These are phyloP conservation scores for Rhipidura dahli DNA, from an alignment of 2,113 vertebrate species.

Conservation along the genomic window DNA sequence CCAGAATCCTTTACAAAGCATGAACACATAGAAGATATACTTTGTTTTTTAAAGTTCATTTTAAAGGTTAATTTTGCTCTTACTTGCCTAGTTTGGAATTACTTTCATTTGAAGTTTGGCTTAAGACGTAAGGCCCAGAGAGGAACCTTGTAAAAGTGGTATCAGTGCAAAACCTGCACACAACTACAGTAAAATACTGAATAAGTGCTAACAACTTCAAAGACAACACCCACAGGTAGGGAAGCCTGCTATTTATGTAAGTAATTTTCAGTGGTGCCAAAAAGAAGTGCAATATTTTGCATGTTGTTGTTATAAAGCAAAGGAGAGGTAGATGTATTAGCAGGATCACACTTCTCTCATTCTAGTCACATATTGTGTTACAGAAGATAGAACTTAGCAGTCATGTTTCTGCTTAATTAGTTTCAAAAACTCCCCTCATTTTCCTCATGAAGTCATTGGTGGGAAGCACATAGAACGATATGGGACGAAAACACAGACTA, in stretches of 20 bases:
- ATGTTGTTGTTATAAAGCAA: not conserved
- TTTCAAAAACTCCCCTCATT: rapidly evolving
- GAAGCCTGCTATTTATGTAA: not conserved
- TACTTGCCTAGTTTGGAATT: not conserved
- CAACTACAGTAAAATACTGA: not conserved
- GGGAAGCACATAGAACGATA: not conserved
- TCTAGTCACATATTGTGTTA: not conserved
- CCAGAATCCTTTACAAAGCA: not conserved
- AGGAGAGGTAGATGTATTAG: not conserved
- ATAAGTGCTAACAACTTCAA: not conserved
- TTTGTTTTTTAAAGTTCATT: not conserved
- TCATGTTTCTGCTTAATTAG: not conserved
- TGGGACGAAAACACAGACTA: not conserved
- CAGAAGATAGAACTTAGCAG: not conserved
- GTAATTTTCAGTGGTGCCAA: not conserved
- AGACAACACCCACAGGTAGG: not conserved
- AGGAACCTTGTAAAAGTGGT: not conserved
- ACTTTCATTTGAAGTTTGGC: not conserved
- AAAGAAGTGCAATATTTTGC: not conserved
- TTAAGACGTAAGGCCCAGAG: not conserved
- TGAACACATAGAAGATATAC: not conserved
- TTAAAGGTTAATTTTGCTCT: not conserved
- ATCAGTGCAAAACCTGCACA: not conserved
- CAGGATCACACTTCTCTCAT: not conserved
- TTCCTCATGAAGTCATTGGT: not conserved